Base-by-base conservation (phyloP, 1,140 invertebrate genomes). In the Mactra quadrangularis region DNA sequence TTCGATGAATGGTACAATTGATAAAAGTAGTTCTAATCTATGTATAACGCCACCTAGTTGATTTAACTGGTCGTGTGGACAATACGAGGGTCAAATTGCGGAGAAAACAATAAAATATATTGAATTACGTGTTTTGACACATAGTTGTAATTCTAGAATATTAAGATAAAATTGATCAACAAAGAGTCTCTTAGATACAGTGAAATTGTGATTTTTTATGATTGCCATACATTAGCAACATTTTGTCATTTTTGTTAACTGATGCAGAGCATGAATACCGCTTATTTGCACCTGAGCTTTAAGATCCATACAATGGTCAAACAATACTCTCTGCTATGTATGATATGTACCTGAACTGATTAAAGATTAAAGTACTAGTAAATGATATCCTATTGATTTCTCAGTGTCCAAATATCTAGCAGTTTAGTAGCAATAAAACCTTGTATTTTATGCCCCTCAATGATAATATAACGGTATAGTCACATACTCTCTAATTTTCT, bases 111-210 rank as follows among this genome's bases (percentile, higher is more conserved):
- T 68, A 68, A 68, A 68, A 68, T 68, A 55, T 62, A 60, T 76
- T 52, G 41, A 62, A 55, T 76, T 76, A 60, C 74, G 31, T 15
- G 38, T 62, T 50, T 76, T 76, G 74, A 76, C 74, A 76, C 74
- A 22, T 76, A n/a, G 41, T 76, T 50, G 55, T 57, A 62, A 68
- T 68, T 50, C 45, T 31, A 68, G 64, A 68, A 50, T 68, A 17
- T 52, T 17, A 50, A 27, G 64, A 68, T 68, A 50, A 25, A n/a
- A 11, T 41, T 50, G 64, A 41, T 68, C 64, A 68, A 68, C 64
- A 68, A 68, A 68, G 64, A 41, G 25, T 33, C 47, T 4, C 64
- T 31, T 50, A 68, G 64, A 68, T 13, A 29, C 41, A 68, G 64
- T 38, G 13, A 68, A 31, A 47, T 68, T 68, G 19, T 19, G 17